A percentile compares a stretch with the other conserved stretches of the same genome.
phyloP scores from a whole-genome alignment of 2,113 vertebrate genomes.

The Grammomys dolichurus region DNA sequence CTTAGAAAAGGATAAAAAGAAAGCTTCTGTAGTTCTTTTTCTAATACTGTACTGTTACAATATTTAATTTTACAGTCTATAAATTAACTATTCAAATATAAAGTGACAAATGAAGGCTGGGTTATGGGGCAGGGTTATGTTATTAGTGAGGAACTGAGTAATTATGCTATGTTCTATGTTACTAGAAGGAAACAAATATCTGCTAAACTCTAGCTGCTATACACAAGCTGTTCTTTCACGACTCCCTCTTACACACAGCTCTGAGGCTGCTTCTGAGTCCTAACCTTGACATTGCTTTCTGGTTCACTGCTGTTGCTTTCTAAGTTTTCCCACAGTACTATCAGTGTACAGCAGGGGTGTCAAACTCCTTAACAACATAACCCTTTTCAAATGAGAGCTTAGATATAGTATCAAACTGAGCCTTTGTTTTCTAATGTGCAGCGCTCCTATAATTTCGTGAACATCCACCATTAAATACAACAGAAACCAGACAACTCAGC shows the following conservation, averaged over 20 bases:
- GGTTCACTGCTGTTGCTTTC: neutral
- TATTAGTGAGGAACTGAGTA: neutral
- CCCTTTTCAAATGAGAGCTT: neutral
- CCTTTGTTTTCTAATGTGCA: neutral
- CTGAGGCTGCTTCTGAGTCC: neutral
- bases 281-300: neutral
- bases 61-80: neutral
- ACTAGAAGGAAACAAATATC: conserved; percentile 6
- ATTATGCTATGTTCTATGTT: neutral
- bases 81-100: conserved; percentile 37
- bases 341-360: neutral
- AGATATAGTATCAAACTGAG: neutral
- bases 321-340: neutral
- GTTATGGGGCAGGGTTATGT: neutral
- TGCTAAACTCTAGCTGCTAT: neutral
- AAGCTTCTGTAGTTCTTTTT: neutral
- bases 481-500: neutral
- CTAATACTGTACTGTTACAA: neutral
- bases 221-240: neutral
- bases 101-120: conserved; percentile 24
- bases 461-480: conserved; percentile 13
- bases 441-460: neutral
- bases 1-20: neutral
- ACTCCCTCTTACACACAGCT: neutral
- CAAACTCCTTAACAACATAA: neutral